Base-by-base conservation (phyloP, 2,797 vertebrate species). In the Gambelia wislizenii region DNA sequence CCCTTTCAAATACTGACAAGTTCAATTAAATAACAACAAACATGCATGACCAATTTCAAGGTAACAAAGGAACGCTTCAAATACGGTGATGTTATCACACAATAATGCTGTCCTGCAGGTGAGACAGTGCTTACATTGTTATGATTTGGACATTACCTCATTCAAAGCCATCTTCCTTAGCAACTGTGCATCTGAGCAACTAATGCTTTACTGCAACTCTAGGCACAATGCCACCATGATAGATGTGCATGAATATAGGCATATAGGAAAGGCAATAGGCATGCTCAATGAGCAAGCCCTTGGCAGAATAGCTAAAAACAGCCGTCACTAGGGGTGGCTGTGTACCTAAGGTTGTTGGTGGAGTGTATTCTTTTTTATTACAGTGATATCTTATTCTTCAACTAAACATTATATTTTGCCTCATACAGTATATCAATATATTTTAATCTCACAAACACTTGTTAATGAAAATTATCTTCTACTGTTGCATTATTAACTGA, bases 171-270 rank as follows among this genome's bases (percentile, higher is more conserved):
- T 56, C 84, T 83, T 80, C 4, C 14, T 77, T 59, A 59, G 33
- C 42, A 56, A 16, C 16, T 0, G 9, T 44, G 47, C 13, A 74
- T 44, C 13, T 14, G 3, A 52, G 13, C 56, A 42, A 44, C 27
- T 64, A n/a, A 54, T 39, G 13, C 22, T 4, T 54, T 33, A 0
- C 30, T 8, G 4, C 0, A 44, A 87, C 47, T 4, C 0, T 0
- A 2, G 52, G 39, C 83, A 81, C 47, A 86, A 75, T 1, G 44
- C 64, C 44, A 25, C 4, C 33, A 7, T 1, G 30, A 74, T 0
- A 1, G 84, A 61, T 64, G 42, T 72, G 13, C 25, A 59, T 69
- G 49, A 72, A 36, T 59, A 81, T 5, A 67, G 44, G 39, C 42
- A 36, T 20, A 12, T 12, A 52, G 8, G 77, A 76, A 16, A 20